Percentiles rank a stretch among this genome's conserved stretches.
Conservation (phyloP, 2,888 invertebrate genomes). For the Invenusta paracnida region DNA sequence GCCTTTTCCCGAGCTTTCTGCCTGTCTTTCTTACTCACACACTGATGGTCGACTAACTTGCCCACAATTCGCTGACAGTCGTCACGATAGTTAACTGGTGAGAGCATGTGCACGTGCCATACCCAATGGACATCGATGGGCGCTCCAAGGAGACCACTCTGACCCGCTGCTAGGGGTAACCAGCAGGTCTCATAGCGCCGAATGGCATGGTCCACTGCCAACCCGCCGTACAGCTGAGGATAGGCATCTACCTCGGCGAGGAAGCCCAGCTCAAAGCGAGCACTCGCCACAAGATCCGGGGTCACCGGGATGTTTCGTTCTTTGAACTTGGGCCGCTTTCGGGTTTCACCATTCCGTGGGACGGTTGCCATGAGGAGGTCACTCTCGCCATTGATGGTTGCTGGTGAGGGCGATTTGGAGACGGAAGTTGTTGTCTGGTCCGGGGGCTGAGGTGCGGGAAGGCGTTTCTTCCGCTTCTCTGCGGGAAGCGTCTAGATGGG, state of each 20-base stretch:
- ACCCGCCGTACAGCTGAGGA: slow-evolving; percentile 52
- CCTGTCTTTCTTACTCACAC: slow-evolving; percentile 53
- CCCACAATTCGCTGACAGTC: slow-evolving; percentile 53
- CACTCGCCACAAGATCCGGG: slow-evolving; percentile 50
- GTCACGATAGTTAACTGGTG: slow-evolving; percentile 53
- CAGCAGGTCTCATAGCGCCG: slow-evolving; percentile 62
- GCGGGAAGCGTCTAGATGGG: neutral
- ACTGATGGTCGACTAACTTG: slow-evolving; percentile 59
- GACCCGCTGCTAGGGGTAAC: slow-evolving; percentile 60
- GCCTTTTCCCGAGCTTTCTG: slow-evolving; percentile 51
- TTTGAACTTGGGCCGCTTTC: slow-evolving; percentile 29
- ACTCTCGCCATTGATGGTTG: neutral
- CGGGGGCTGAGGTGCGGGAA: neutral
- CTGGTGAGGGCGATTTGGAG: neutral
- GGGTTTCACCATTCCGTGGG: neutral
- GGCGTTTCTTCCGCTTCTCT: neutral
- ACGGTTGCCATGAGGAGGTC: neutral
- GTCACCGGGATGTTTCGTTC: slow-evolving; percentile 46
- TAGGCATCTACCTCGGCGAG: slow-evolving; percentile 50
- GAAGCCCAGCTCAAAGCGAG: slow-evolving; percentile 50
- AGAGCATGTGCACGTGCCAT: slow-evolving; percentile 61
- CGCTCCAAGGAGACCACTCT: slow-evolving; percentile 54
- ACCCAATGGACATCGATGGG: slow-evolving; percentile 63
- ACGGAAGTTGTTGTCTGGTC: neutral
- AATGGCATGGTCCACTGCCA: slow-evolving; percentile 59